Evolutionary conservation across 30 jellyfish, hydroid and myxozoan species (phyloP).

Genomic region (Aurelia aurita complex sp. Pacific): DNA sequence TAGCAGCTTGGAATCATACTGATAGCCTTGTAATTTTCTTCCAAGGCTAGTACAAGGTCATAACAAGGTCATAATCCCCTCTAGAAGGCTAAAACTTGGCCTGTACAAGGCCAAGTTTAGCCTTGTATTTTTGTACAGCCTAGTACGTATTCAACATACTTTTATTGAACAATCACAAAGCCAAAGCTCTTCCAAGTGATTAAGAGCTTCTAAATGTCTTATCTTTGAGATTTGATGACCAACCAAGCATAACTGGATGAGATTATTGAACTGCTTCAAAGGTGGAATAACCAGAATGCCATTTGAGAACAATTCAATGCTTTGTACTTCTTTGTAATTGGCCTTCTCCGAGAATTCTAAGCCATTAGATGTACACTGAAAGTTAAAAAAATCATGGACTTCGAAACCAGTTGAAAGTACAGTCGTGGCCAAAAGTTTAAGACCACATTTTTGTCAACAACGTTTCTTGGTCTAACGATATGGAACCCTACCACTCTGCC

Average conservation of each 20-base stretch:
- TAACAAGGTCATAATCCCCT: too few species aligned
- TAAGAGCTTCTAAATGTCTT: constrained; percentile 41
- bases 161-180: constrained; percentile 76
- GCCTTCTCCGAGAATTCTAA: constrained; percentile 65
- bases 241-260: constrained; percentile 54
- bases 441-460: too few species aligned
- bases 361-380: constrained; percentile 88
- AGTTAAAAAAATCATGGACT: neutral
- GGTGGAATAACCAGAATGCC: constrained; percentile 73
- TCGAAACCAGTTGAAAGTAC: too few species aligned
- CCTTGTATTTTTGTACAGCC: too few species aligned
- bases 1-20: too few species aligned
- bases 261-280: constrained; percentile 38
- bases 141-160: constrained; percentile 8
- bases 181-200: constrained; percentile 86
- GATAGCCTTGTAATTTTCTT: too few species aligned
- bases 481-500: too few species aligned
- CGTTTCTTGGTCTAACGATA: too few species aligned
- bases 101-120: too few species aligned
- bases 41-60: too few species aligned
- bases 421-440: too few species aligned
- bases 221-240: constrained; percentile 78
- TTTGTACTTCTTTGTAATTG: constrained; percentile 36
- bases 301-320: constrained; percentile 70
- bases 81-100: too few species aligned